These are phyloP conservation scores for Lithosia quadra DNA, from an alignment of 2,888 invertebrate genomes.

Conservation along the genomic window DNA sequence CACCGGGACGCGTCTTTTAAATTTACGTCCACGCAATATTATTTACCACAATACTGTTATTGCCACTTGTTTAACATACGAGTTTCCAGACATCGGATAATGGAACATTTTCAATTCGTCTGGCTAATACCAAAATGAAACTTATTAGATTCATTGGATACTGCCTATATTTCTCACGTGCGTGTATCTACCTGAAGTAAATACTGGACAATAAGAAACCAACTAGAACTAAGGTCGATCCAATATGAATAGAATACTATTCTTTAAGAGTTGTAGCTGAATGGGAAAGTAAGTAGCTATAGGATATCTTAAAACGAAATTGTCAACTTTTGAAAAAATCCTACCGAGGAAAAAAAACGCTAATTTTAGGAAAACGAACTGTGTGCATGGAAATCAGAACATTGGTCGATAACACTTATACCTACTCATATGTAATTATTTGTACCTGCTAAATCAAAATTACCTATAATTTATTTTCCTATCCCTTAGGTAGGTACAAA, in stretches of 20 bases:
- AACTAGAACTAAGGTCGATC: constrained; percentile 54
- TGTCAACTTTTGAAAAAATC: too few relatives aligned
- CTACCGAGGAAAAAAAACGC: not conserved
- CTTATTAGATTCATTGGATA: constrained; percentile 62
- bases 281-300: not conserved
- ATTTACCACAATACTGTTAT: constrained; percentile 44
- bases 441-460: not conserved
- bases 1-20: constrained; percentile 53
- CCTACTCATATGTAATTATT: not conserved
- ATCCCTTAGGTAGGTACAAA: constrained; percentile 31
- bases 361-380: not conserved
- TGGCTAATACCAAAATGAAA: constrained; percentile 60
- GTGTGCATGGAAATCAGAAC: not conserved
- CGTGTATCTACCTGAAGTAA: constrained; percentile 70
- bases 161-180: constrained; percentile 67
- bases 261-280: too few relatives aligned
- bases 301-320: not conserved
- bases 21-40: constrained; percentile 57
- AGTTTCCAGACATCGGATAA: constrained; percentile 40
- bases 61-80: constrained; percentile 33
- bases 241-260: constrained; percentile 31
- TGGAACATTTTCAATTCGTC: constrained; percentile 43
- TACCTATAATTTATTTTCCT: not conserved
- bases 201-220: constrained; percentile 65
- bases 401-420: not conserved